phyloP scores from a whole-genome alignment of 1,140 invertebrate genomes.

The Trachymyrmex septentrionalis region DNA sequence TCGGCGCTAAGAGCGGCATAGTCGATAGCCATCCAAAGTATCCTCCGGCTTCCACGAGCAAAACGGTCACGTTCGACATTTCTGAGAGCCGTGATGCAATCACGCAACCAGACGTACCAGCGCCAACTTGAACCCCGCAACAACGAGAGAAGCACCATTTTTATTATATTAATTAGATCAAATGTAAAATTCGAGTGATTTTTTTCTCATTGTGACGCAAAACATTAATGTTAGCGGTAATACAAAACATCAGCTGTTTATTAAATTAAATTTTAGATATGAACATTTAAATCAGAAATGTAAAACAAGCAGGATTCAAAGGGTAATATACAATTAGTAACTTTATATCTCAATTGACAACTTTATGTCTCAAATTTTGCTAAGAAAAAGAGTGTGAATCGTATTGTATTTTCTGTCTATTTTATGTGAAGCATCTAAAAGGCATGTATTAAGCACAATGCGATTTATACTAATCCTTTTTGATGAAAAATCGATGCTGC shows the following conservation, averaged over 20 bases:
- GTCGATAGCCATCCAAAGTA: conserved; percentile 88
- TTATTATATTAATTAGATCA: not conserved
- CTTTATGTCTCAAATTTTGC: no score
- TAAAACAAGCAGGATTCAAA: not conserved
- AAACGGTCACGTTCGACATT: conserved; percentile 87
- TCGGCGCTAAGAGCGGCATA: conserved; percentile 89
- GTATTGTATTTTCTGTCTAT: not conserved
- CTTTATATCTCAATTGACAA: not conserved
- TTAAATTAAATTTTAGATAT: not conserved
- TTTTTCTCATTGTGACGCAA: not conserved
- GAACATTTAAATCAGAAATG: not conserved
- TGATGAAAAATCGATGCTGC: conserved; percentile 44
- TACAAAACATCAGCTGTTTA: not conserved
- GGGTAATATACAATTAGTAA: not conserved
- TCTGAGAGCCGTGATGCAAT: conserved; percentile 90
- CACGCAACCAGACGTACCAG: conserved; percentile 93
- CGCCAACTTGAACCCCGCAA: conserved; percentile 89
- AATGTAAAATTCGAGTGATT: not conserved
- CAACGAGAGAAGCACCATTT: conserved; percentile 28
- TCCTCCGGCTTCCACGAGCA: conserved; percentile 91
- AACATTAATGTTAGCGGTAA: not conserved
- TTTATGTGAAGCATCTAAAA: not conserved
- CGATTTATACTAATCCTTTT: conserved; percentile 31
- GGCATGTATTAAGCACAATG: not conserved
- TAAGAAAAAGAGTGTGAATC: not conserved